Base-by-base conservation (phyloP, 2,113 vertebrate species). In the Oenanthe melanoleuca region DNA sequence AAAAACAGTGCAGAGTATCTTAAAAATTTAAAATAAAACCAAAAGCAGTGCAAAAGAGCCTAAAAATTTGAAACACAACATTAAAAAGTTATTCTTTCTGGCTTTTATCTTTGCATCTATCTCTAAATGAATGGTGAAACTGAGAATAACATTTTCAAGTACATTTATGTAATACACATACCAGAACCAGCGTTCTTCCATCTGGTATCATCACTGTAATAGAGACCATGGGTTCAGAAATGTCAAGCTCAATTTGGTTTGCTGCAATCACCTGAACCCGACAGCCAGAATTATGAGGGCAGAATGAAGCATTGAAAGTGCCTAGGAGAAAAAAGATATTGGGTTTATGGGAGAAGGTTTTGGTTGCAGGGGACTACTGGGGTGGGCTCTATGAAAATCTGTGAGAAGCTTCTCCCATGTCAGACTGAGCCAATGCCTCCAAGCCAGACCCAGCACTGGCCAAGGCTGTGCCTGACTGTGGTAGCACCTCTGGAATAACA, bases 231-330 rank as follows among this genome's bases (percentile, higher is more conserved):
- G 95, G 97, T n/a, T 96, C 92, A 40, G 92, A 96, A 93, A 99
- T 59, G 44, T 99, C 98, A 40, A 99, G 97, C 69, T 98, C 97
- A 61, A 98, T 98, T 67, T 96, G 98, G 26, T 97, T 98, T 65
- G 97, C 97, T 16, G 98, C 93, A 13, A 98, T 89, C 83, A 99
- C 98, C 56, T 98, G 98, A 70, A 98, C 97, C 86, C 96, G 98
- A 96, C 99, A 99, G 87, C 99, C 99, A 52, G 98, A 98, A 40
- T 95, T 90, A 24, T 98, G 98, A 18, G 99, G 99, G 92, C 99
- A 99, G 96, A 99, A 99, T 2, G 98, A 98, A 64, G 99, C 99
- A 45, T 45, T 98, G 92, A 99, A 97, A 64, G 95, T 94, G 75
- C 99, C 99, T 99, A 91, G 25, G 91, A 63, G 4, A 50, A 72